Percentiles rank a stretch among this genome's conserved stretches.
phyloP scores from a whole-genome alignment of 30 jellyfish, hydroid and myxozoan genomes.

The Phacellophora camtschatica region DNA sequence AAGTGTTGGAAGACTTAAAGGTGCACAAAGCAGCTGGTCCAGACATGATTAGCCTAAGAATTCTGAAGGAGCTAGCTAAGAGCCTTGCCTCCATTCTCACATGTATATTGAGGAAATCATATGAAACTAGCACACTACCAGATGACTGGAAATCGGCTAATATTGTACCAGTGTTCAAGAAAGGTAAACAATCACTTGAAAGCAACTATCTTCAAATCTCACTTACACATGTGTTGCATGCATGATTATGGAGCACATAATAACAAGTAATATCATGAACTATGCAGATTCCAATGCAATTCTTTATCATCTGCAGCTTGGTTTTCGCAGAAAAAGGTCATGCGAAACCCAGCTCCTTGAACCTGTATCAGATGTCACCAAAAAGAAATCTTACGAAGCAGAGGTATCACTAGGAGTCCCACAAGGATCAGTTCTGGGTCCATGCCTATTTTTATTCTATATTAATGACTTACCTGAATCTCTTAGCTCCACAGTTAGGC shows the following conservation, averaged over 20 bases:
- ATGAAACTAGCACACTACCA: constrained; percentile 2
- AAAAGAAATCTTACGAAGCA: not conserved
- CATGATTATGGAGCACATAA: constrained; percentile 15
- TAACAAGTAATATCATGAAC: constrained; percentile 24
- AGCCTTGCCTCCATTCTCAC: constrained; percentile 13
- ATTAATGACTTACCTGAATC: constrained; percentile 16
- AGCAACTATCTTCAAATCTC: constrained; percentile 6
- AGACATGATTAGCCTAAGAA: constrained; percentile 3
- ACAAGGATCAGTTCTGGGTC: constrained; percentile 38
- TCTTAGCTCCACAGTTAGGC: constrained; percentile 11
- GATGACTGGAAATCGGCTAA: not conserved
- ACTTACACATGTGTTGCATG: constrained; percentile 2
- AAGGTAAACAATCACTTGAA: not conserved
- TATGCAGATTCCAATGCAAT: not conserved
- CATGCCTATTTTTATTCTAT: constrained; percentile 8
- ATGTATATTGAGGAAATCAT: not conserved
- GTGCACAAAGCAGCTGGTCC: constrained; percentile 16
- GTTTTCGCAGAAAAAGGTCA: constrained; percentile 6
- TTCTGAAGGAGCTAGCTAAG: constrained; percentile 13
- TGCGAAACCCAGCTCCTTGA: constrained; percentile 20
- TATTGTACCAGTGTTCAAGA: not conserved
- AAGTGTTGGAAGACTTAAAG: constrained; percentile 2
- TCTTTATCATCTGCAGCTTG: constrained; percentile 25
- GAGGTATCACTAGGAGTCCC: constrained; percentile 32
- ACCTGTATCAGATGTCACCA: not conserved